phyloP scores from a whole-genome alignment of 2,113 vertebrate genomes.

The Formicarius rufipectus region DNA sequence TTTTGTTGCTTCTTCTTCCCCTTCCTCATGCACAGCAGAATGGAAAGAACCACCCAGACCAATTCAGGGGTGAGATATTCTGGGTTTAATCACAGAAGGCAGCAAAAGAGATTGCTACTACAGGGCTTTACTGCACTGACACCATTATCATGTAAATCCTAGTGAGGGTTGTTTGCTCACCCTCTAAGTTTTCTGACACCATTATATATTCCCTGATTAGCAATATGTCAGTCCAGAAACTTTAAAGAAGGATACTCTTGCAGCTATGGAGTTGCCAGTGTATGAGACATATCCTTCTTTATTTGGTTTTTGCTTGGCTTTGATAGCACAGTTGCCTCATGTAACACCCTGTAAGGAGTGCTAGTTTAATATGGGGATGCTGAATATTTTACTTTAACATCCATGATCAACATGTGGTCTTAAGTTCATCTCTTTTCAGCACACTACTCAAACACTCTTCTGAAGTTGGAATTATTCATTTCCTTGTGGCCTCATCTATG shows the following conservation, averaged over 20 bases:
- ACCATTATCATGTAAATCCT: neutral
- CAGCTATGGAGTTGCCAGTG: neutral
- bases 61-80: neutral
- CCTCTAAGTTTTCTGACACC: neutral
- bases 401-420: neutral
- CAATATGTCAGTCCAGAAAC: neutral
- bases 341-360: neutral
- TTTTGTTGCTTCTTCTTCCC: neutral
- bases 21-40: neutral
- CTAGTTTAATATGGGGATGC: neutral
- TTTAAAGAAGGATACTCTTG: neutral
- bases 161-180: neutral
- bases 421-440: conserved; percentile 5
- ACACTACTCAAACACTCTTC: neutral
- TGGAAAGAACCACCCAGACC: neutral
- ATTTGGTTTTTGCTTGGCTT: neutral
- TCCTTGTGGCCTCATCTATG: conserved; percentile 4
- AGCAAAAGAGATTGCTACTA: neutral
- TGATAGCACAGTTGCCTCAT: neutral
- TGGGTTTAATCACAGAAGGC: neutral
- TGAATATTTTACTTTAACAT: neutral
- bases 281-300: neutral
- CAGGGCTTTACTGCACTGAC: neutral
- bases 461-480: neutral
- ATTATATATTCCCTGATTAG: neutral